Evolutionary conservation across 2,113 vertebrate genomes (phyloP).

Genomic region (Ciconia boyciana): DNA sequence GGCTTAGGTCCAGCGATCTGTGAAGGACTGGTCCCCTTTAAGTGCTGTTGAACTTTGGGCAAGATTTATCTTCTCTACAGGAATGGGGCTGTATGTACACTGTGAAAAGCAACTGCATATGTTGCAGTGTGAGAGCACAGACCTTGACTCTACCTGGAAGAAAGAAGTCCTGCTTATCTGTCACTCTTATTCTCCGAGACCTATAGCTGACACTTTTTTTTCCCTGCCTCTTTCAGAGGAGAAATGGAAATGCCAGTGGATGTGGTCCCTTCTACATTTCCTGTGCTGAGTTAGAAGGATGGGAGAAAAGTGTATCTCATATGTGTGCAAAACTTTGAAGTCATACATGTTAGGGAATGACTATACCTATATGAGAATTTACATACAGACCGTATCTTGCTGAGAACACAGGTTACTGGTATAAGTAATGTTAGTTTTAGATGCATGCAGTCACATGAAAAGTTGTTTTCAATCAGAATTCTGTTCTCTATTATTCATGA

Average conservation of each 20-base stretch:
- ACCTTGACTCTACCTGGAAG: background rate
- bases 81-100: background rate
- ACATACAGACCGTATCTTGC: rapidly evolving
- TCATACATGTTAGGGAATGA: background rate
- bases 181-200: rapidly evolving
- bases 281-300: background rate
- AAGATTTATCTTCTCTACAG: background rate
- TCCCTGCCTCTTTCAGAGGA: too few species aligned
- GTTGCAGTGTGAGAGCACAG: rapidly evolving
- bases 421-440: background rate
- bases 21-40: background rate
- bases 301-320: too few species aligned
- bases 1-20: background rate
- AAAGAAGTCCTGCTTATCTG: background rate
- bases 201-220: background rate
- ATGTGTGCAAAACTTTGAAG: background rate
- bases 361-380: rapidly evolving
- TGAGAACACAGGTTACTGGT: background rate
- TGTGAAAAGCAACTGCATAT: background rate
- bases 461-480: background rate
- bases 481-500: conserved; percentile 55
- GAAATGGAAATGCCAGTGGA: background rate
- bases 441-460: background rate
- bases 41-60: background rate
- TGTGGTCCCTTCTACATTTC: background rate